These are phyloP conservation scores for Plemyria rubiginata DNA, from an alignment of 2,888 invertebrate genomes.

Conservation along the genomic window DNA sequence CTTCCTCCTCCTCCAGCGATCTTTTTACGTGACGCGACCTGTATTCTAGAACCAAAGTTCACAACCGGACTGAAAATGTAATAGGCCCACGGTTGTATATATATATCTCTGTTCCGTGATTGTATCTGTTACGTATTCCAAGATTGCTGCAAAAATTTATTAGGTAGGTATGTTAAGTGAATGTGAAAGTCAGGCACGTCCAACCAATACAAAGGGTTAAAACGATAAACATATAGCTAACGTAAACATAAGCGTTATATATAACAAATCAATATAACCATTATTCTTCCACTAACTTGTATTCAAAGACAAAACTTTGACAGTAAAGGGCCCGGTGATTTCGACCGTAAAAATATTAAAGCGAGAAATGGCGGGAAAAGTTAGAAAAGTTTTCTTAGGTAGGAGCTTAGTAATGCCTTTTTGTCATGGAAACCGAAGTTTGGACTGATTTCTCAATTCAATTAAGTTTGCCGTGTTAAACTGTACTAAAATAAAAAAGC, in stretches of 20 bases:
- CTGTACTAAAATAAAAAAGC: constrained; percentile 10
- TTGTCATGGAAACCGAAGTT: constrained; percentile 25
- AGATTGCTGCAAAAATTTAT: too few relatives aligned
- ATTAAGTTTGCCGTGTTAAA: constrained; percentile 27
- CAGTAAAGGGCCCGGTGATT: constrained; percentile 42
- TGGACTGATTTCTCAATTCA: constrained; percentile 25
- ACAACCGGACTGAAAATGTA: too few relatives aligned
- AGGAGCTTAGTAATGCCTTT: constrained; percentile 20
- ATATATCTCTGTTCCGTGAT: too few relatives aligned
- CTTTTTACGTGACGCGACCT: too few relatives aligned
- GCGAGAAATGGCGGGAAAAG: constrained; percentile 19
- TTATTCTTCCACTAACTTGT: constrained; percentile 16
- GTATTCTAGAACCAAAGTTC: too few relatives aligned
- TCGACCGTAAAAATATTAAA: constrained; percentile 41
- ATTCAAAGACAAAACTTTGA: constrained; percentile 41
- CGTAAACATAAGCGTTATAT: background rate
- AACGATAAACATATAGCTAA: too few relatives aligned
- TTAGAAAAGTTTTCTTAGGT: constrained; percentile 30
- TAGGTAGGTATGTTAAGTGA: too few relatives aligned
- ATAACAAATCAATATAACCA: constrained; percentile 20
- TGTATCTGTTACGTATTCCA: too few relatives aligned
- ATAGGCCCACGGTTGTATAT: too few relatives aligned
- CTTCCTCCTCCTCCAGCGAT: too few relatives aligned
- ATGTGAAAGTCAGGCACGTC: too few relatives aligned
- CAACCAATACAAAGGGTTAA: too few relatives aligned